Conservation (phyloP, 2,888 invertebrate species). For the Poecilus cupreus region DNA sequence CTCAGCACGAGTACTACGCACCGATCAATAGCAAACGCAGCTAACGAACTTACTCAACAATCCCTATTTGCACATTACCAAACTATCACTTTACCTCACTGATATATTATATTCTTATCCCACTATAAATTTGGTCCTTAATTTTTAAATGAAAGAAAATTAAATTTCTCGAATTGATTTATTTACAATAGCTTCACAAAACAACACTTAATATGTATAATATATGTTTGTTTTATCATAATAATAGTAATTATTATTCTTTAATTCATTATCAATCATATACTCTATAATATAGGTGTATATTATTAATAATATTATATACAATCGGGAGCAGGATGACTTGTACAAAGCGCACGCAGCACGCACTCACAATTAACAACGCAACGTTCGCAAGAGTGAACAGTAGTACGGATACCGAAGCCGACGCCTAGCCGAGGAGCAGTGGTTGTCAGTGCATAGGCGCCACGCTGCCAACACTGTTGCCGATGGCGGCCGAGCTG, state of each 20-base stretch:
- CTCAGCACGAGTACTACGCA: neutral
- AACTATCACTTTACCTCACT: neutral
- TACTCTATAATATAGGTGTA: slow-evolving; percentile 38
- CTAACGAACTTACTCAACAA: neutral
- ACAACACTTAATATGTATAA: slow-evolving; percentile 56
- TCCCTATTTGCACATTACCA: neutral
- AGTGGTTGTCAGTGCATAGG: slow-evolving; percentile 69
- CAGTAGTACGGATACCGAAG: slow-evolving; percentile 5
- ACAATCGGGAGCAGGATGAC: slow-evolving; percentile 37
- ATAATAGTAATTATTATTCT: slow-evolving; percentile 35
- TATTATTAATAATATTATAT: slow-evolving; percentile 42
- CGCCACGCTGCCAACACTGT: slow-evolving; percentile 77
- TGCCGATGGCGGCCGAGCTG: slow-evolving; percentile 78
- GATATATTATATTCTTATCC: neutral
- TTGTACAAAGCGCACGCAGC: slow-evolving; percentile 28
- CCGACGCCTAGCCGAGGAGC: neutral
- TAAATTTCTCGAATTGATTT: slow-evolving; percentile 41
- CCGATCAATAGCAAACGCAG: slow-evolving; percentile 10
- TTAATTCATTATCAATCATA: slow-evolving; percentile 10
- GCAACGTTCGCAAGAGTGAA: slow-evolving; percentile 10
- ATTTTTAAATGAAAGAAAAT: neutral
- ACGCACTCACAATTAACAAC: slow-evolving; percentile 27
- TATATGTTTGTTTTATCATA: slow-evolving; percentile 38
- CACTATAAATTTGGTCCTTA: neutral
- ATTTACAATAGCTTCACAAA: slow-evolving; percentile 58